Base-by-base conservation (phyloP, 1,140 invertebrate species). In the Dryas iulia region DNA sequence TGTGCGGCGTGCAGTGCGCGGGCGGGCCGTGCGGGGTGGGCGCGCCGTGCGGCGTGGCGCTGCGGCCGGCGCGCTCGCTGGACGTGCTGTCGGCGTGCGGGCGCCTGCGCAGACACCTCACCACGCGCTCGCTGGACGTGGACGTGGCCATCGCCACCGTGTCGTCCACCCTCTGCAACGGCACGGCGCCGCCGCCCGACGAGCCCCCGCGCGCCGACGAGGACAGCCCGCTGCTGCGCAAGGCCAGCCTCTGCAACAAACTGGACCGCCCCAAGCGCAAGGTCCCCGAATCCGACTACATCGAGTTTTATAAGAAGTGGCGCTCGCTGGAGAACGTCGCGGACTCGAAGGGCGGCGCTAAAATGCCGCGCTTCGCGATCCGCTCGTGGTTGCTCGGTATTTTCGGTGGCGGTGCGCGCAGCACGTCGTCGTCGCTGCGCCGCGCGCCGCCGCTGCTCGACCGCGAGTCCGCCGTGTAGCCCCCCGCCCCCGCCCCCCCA, bases 301-400 rank as follows among this genome's bases (percentile, higher is more conserved):
- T 94, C 71, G 89, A 93, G 79, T 83, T 92, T 68, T 91, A 94
- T 23, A 96, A 96, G 86, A 93, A 95, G 76, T 97, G 96, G 95
- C 94, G 94, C 73, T 97, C 96, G n/a, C 88, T 96, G 23, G 96
- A 97, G 92, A 94, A 94, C 72, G 91, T 95, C 21, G 93, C 89
- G 8, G 82, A 92, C 92, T 77, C 91, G 81, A 77, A 94, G 79
- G 76, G 87, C 82, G 76, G 78, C 85, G 73, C 83, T 63, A 86
- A 92, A 82, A 82, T 83, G 60, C 88, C 93, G 60, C 93, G 94
- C 61, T 81, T 89, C 69, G 93, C 76, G 94, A 93, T 96, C 39
- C 93, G 93, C 69, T 94, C 93, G 64, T 96, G 95, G 95, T 82
- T 96, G 26, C 92, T 95, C 14, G 94, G 94, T 62, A 86, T 96